Conservation (phyloP, 1,140 invertebrate genomes). For the Acromyrmex heyeri region DNA sequence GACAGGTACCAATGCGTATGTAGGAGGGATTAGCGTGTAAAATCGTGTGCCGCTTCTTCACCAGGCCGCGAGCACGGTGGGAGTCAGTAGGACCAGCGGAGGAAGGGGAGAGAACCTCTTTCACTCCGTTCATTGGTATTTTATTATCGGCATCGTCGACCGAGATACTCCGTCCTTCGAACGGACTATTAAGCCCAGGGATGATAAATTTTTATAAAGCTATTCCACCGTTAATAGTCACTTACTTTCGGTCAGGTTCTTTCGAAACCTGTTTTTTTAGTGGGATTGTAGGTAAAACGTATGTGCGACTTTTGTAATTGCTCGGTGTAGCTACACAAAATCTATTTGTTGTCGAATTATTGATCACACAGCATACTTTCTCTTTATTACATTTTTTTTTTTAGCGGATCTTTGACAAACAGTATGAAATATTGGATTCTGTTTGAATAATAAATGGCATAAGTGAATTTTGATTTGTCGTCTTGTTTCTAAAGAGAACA, state of each 20-base stretch:
- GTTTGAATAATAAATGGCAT: background rate
- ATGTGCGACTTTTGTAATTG: constrained; percentile 30
- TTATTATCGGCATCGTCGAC: constrained; percentile 72
- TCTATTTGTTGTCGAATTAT: constrained; percentile 49
- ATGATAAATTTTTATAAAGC: constrained; percentile 76
- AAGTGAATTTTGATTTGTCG: background rate
- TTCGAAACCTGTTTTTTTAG: constrained; percentile 71
- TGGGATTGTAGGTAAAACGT: constrained; percentile 21
- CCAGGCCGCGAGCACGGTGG: background rate
- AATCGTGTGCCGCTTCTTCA: constrained; percentile 70
- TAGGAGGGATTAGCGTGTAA: constrained; percentile 76
- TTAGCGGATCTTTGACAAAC: background rate
- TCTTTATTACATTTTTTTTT: constrained; percentile 27
- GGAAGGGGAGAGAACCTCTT: constrained; percentile 55
- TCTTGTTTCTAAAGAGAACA: background rate
- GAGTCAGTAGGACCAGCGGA: background rate
- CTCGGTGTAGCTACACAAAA: constrained; percentile 24
- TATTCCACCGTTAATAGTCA: constrained; percentile 75
- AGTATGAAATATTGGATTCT: background rate
- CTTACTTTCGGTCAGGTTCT: constrained; percentile 76
- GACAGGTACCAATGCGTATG: constrained; percentile 81
- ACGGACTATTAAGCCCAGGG: constrained; percentile 68
- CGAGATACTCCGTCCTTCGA: constrained; percentile 53
- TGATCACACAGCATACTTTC: constrained; percentile 6
- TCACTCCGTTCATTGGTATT: constrained; percentile 72